phyloP scores from a whole-genome alignment of 2,113 vertebrate genomes.

The Triplophysa siluroides region DNA sequence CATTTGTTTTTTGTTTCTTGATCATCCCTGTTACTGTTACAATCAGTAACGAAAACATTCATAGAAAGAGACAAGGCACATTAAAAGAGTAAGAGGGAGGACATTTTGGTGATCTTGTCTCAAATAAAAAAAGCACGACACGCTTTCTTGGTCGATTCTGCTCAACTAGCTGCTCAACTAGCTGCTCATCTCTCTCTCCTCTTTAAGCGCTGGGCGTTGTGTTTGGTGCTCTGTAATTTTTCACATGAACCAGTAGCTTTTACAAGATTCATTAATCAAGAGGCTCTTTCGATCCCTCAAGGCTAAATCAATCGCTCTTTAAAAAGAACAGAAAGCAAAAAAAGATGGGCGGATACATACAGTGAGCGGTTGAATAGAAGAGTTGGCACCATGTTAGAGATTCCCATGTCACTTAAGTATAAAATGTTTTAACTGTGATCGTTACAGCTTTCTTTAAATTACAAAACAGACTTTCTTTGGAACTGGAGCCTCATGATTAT shows the following conservation, averaged over 20 bases:
- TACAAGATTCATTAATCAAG: slow-evolving; percentile 63
- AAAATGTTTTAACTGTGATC: slow-evolving; percentile 12
- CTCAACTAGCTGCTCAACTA: slow-evolving; percentile 46
- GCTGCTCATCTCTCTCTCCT: slow-evolving; percentile 15
- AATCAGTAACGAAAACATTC: slow-evolving; percentile 56
- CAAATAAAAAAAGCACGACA: slow-evolving; percentile 12
- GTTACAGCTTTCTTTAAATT: slow-evolving; percentile 2
- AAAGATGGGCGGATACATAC: background rate
- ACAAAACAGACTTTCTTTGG: background rate
- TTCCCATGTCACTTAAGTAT: slow-evolving; percentile 12
- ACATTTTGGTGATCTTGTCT: slow-evolving; percentile 23
- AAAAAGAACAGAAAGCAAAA: slow-evolving; percentile 41
- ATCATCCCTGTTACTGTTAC: slow-evolving; percentile 60
- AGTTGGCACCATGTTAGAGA: slow-evolving; percentile 10
- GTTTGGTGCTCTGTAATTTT: slow-evolving; percentile 50
- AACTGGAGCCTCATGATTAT: background rate
- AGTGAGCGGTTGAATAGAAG: slow-evolving; percentile 4
- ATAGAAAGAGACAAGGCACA: background rate
- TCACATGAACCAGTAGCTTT: slow-evolving; percentile 55
- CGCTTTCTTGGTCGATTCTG: slow-evolving; percentile 52
- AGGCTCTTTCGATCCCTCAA: slow-evolving; percentile 63
- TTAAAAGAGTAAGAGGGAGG: slow-evolving; percentile 4
- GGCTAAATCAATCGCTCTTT: slow-evolving; percentile 58
- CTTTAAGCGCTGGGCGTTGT: slow-evolving; percentile 5
- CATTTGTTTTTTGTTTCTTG: slow-evolving; percentile 37